Base-by-base conservation (phyloP, 2,113 vertebrate species). In the Ardeotis arabs region DNA sequence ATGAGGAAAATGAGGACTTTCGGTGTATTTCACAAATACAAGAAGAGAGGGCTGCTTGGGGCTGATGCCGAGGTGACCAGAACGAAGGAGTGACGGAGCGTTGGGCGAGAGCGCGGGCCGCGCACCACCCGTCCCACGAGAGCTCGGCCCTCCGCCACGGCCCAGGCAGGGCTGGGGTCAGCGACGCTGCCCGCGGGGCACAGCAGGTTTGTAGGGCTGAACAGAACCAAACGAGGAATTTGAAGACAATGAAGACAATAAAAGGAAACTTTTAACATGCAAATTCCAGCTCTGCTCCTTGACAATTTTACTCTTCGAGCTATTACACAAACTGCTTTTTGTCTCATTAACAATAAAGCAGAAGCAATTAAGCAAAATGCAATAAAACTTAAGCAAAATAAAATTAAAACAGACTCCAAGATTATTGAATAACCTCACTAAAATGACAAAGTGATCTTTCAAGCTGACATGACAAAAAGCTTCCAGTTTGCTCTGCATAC, bases 311-410 rank as follows among this genome's bases (percentile, higher is more conserved):
- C 56, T 52, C 67, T n/a, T 7, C 1, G 8, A 93, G 95, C 87
- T 91, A 68, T 74, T 49, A 35, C 67, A 88, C 75, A 85, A 89
- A 88, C 87, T 59, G 89, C 31, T 87, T 88, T 90, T 79, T 90
- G 94, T 95, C 90, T 90, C 56, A 66, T 93, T 96, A 94, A 90
- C n/a, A 86, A 94, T 60, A 91, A 95, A 91, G 64, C 63, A 78
- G 81, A 89, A 79, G 95, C 94, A 97, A 96, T 97, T 95, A 96
- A 59, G 96, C 59, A 92, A 92, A 91, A 60, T 29, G 87, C 91
- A 93, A 75, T 87, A 84, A 95, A 95, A 93, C 60, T 52, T 37
- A 13, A 80, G 72, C 47, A 87, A 95, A 94, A 94, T 67, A 67
- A 84, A 95, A 94, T 85, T 72, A 76, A 95, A 92, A 56, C 81